Evolutionary conservation across 1,140 invertebrate species (phyloP).

Genomic region (Halyomorpha halys): DNA sequence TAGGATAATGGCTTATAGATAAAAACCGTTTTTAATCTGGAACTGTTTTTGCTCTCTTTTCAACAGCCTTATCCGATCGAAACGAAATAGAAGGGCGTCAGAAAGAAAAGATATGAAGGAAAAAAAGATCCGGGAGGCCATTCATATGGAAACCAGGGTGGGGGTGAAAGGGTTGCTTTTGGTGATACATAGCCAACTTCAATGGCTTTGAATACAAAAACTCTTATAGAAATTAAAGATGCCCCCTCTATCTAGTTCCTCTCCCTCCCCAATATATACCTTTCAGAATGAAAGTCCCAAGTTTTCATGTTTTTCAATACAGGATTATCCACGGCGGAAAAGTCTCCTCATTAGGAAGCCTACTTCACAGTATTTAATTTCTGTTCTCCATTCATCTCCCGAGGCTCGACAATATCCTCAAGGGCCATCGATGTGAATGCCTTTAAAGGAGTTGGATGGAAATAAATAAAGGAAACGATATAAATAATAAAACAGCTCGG

Average conservation of each 20-base stretch:
- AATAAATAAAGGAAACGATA: too few relatives aligned
- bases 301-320: constrained; percentile 3
- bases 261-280: constrained; percentile 20
- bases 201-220: constrained; percentile 26
- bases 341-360: constrained; percentile 12
- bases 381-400: neutral
- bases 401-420: neutral
- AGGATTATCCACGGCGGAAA: neutral
- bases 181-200: constrained; percentile 25
- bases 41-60: constrained; percentile 21
- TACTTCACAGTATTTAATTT: neutral
- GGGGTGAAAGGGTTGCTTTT: constrained; percentile 23
- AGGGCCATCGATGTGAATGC: constrained; percentile 11
- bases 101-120: constrained; percentile 24
- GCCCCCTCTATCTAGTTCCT: constrained; percentile 4
- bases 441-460: too few relatives aligned
- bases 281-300: constrained; percentile 14
- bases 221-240: constrained; percentile 27
- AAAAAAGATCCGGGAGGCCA: constrained; percentile 22
- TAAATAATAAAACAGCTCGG: too few relatives aligned
- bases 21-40: constrained; percentile 23
- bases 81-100: constrained; percentile 25
- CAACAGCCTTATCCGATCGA: constrained; percentile 25
- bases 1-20: constrained; percentile 21
- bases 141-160: constrained; percentile 25